Base-by-base conservation (phyloP, 2,797 vertebrate genomes). In the Tenualosa ilisha region DNA sequence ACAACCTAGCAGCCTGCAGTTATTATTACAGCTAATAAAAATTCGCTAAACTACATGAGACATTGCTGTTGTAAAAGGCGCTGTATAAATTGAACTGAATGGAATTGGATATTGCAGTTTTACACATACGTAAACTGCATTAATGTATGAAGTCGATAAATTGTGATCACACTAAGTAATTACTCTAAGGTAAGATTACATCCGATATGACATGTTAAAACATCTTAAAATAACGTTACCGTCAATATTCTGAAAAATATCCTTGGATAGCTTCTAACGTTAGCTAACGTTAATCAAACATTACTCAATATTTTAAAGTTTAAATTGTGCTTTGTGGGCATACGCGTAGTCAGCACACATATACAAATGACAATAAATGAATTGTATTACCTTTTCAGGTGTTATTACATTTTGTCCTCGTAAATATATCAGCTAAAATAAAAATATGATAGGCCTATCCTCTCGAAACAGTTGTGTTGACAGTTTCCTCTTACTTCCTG, bases 401-500 rank as follows among this genome's bases (percentile, higher is more conserved):
- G 37, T 22, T 43, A 0, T 79, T 46, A 79, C 72, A 79, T 79
- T 79, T 20, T 79, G 72, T 46, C 72, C 5, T 56, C 17, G 7
- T 12, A 72, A 1, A 40, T 6, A 79, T 22, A 79, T 46, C 6
- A 40, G 6, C 6, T 46, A 37, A 46, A 79, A 43, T 72, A 3
- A 40, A 72, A 37, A 15, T 13, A 17, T 31, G 4, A 72, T 37
- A 15, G 22, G 15, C 50, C 50, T 43, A 6, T 75, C 37, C 22
- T 17, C 37, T 43, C 68, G 43, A 20, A 43, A 46, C 72, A 22
- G 72, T 79, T 79, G 72, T 79, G 72, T 79, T 79, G 40, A 79
- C 72, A 79, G 15, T 79, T 79, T 79, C 40, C 20, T 22, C 40
- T 43, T 40, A 79, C 72, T 79, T 79, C 72, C 72, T 43, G 72